phyloP scores from a whole-genome alignment of 2,888 invertebrate species.

The Germaria angustata region DNA sequence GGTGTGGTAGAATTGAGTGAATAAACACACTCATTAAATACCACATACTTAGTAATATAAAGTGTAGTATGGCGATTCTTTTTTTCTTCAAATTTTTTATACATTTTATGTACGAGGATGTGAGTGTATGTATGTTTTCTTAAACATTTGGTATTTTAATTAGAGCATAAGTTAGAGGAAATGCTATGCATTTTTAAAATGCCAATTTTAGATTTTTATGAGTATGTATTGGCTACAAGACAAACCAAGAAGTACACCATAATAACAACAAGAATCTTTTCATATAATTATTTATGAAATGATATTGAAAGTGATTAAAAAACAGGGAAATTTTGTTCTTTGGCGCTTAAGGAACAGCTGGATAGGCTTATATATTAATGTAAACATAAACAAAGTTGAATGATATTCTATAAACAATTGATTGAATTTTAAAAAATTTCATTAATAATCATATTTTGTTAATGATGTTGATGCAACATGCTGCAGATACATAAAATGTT shows the following conservation, averaged over 20 bases:
- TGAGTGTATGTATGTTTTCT: slow-evolving; percentile 7
- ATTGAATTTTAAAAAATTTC: neutral
- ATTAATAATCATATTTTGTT: neutral
- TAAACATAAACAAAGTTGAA: neutral
- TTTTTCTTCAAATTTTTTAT: slow-evolving; percentile 1
- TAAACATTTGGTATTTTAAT: slow-evolving; percentile 69
- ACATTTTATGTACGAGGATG: neutral
- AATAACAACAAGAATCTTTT: neutral
- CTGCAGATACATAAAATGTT: slow-evolving; percentile 14
- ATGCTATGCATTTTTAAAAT: slow-evolving; percentile 66
- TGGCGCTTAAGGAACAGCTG: slow-evolving; percentile 67
- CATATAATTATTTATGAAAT: slow-evolving; percentile 55
- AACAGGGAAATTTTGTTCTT: slow-evolving; percentile 20
- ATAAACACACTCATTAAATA: slow-evolving; percentile 68
- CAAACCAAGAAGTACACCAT: neutral
- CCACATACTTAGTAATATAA: slow-evolving; percentile 68
- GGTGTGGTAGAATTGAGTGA: slow-evolving; percentile 45
- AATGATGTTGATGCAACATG: slow-evolving; percentile 20
- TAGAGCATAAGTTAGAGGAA: slow-evolving; percentile 69
- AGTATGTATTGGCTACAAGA: slow-evolving; percentile 41
- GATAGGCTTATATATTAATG: slow-evolving; percentile 27
- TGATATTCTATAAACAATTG: neutral
- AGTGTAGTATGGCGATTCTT: slow-evolving; percentile 59
- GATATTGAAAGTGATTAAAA: slow-evolving; percentile 51
- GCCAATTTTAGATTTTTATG: slow-evolving; percentile 65